Evolutionary conservation across 2,888 invertebrate species (phyloP), one percentile per base, ranked within the genome.

Genomic region (Leptinotarsa tumamoca): DNA sequence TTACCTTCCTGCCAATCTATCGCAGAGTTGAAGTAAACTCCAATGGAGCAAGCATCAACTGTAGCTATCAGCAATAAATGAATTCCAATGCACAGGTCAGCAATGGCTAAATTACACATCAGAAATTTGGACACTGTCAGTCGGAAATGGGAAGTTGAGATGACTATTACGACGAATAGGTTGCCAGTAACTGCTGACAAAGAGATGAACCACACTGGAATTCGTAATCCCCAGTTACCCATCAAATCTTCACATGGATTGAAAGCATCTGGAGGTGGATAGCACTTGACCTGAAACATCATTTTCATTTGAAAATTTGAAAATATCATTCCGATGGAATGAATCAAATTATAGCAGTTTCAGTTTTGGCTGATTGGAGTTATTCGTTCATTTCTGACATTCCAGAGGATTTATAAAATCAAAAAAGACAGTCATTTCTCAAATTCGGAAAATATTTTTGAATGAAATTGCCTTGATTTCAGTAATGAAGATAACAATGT

Each of bases 181-280:
- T 93, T 93, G 67, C 93, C 93, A 10, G 92, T 87, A 15, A 93
- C 89, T 1, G 93, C 92, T 7, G 92, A 89, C 75, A 92, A 90
- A 4, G 89, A 89, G 73, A 90, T 89, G 77, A 89, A 88, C 93
- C 93, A 94, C 5, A 93, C 92, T 5, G 92, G 91, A 81, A 91
- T 86, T 78, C 91, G 85, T 33, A 91, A 88, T 58, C 85, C 88
- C 88, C 90, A 89, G 84, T 91, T 90, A 67, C 92, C 92, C 90
- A 93, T 92, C 50, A 93, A 89, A 83, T 93, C 92, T 83, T 93
- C 92, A 85, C 92, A 93, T 2, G 92, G 92, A 84, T 92, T 92
- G 86, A 92, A 91, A 1, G 91, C 90, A 83, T 92, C 91, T 1
- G 92, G 92, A n/a, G 85, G 86, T 0, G 92, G 92, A 61, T 85